Evolutionary conservation across 53 echinoderm and acorn worm species (phyloP).

Genomic region (Patiria pectinifera): DNA sequence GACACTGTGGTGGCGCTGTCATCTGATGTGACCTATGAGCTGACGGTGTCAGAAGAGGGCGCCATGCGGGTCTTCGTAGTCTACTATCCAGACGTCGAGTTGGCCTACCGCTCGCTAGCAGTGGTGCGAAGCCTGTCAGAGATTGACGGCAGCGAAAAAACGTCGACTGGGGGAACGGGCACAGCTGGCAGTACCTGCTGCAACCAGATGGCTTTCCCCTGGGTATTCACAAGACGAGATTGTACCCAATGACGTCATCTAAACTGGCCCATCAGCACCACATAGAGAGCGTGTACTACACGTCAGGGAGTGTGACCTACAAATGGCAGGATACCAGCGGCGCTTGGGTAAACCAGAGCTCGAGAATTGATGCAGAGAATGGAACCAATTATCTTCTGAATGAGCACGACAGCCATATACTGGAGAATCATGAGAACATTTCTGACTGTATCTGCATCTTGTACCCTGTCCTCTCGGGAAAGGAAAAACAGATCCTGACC

Average conservation of each 20-base stretch:
- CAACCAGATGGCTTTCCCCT: slow-evolving; percentile 54
- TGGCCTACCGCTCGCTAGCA: background rate
- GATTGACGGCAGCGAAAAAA: slow-evolving; percentile 30
- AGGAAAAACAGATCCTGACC: slow-evolving; percentile 11
- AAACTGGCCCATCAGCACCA: slow-evolving; percentile 46
- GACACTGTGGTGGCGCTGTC: slow-evolving; percentile 50
- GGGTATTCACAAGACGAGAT: slow-evolving; percentile 29
- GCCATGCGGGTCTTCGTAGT: slow-evolving; percentile 43
- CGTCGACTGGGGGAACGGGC: slow-evolving; percentile 51
- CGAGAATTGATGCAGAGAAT: slow-evolving; percentile 18
- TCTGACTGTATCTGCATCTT: slow-evolving; percentile 26
- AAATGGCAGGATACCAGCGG: slow-evolving; percentile 32
- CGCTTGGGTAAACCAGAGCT: background rate
- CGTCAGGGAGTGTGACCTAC: slow-evolving; percentile 27
- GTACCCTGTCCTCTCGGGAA: slow-evolving; percentile 45
- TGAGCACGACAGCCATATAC: slow-evolving; percentile 35
- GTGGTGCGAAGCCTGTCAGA: slow-evolving; percentile 30
- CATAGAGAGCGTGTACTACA: slow-evolving; percentile 59
- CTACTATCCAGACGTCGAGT: slow-evolving; percentile 38
- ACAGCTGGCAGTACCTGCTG: slow-evolving; percentile 45
- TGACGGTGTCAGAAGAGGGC: slow-evolving; percentile 46
- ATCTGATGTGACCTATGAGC: slow-evolving; percentile 35
- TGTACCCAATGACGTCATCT: background rate
- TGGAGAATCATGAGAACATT: background rate
- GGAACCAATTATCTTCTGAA: slow-evolving; percentile 29